Base-by-base conservation (phyloP, 2,113 vertebrate genomes). In the Osmerus eperlanus region DNA sequence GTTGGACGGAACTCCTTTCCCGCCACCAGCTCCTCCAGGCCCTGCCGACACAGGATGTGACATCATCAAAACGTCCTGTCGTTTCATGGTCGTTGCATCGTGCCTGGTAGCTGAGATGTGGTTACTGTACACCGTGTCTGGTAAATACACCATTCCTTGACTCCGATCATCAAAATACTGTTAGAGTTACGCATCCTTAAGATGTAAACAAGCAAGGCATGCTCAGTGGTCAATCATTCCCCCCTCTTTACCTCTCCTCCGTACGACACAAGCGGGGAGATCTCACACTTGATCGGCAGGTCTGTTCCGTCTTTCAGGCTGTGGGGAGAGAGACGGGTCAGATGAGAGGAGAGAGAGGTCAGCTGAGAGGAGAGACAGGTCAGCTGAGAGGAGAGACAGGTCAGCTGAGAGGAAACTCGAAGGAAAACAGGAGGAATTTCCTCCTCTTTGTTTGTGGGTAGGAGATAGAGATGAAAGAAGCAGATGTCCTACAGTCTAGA, bases 261-360 rank as follows among this genome's bases (percentile, higher is more conserved):
- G 0, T 98, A 99, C 62, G 97, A 99, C 65, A 96, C 74, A 2
- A 97, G 92, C 3, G 97, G 96, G 32, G 96, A 99, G 84, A 99
- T 96, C 88, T 99, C 97, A 86, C 97, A 99, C 85, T 97, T 97
- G 87, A 98, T 95, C 18, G 96, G 96, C 74, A 94, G 84, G 79
- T 99, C 97, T 0, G 92, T 95, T 77, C 94, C 95, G 29, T 99
- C 97, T 86, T 99, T 96, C 88, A 99, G 83, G 77, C 97, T 99
- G 81, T 5, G 65, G 68, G 36, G 61, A 68, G 32, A 82, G 19
- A 68, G 67, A 9, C 55, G 73, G 81, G 75, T 67, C 2, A 47
- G 51, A 25, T 55, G 65, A 4, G 66, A 68, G 55, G n/a, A 21
- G 19, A 59, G 7, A 71, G 41, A 64, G 25, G 25, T 25, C 25